Evolutionary conservation across 2,113 vertebrate species (phyloP).

Genomic region (Amia ocellicauda): DNA sequence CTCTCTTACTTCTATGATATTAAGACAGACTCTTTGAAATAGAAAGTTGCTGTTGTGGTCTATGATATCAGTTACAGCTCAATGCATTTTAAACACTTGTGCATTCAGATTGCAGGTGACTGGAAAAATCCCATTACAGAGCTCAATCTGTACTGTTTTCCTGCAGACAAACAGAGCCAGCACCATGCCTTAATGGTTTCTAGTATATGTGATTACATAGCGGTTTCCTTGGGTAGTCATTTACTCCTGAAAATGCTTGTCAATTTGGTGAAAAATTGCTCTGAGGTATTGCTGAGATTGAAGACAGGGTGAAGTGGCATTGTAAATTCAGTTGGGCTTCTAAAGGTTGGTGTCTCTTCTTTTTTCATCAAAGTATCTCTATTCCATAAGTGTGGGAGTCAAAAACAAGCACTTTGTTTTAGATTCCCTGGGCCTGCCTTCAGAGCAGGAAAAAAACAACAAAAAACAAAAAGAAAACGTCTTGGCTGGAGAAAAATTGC

Average conservation of each 20-base stretch:
- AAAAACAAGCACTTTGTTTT: conserved; percentile 2
- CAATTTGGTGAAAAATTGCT: conserved; percentile 6
- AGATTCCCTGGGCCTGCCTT: neutral
- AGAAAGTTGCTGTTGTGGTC: too few relatives aligned
- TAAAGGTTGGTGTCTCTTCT: neutral
- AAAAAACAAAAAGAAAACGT: neutral
- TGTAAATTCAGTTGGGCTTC: neutral
- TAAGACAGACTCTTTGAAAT: too few relatives aligned
- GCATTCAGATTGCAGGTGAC: neutral
- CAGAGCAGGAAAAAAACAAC: too few relatives aligned
- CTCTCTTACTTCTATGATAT: too few relatives aligned
- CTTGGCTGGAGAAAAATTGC: neutral
- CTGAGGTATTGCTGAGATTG: neutral
- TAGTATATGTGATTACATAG: neutral
- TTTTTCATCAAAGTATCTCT: neutral
- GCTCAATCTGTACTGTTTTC: neutral
- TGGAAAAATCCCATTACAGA: neutral
- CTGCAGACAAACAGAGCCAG: neutral
- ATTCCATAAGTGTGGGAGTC: neutral
- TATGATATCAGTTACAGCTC: too few relatives aligned
- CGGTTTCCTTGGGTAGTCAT: neutral
- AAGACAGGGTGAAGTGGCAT: neutral
- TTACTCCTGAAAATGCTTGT: neutral
- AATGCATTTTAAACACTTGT: neutral
- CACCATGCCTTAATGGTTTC: neutral